Percentiles rank a stretch among this genome's conserved stretches.
Evolutionary conservation across 1,140 invertebrate genomes (phyloP).

Genomic region (Saccostrea echinata): DNA sequence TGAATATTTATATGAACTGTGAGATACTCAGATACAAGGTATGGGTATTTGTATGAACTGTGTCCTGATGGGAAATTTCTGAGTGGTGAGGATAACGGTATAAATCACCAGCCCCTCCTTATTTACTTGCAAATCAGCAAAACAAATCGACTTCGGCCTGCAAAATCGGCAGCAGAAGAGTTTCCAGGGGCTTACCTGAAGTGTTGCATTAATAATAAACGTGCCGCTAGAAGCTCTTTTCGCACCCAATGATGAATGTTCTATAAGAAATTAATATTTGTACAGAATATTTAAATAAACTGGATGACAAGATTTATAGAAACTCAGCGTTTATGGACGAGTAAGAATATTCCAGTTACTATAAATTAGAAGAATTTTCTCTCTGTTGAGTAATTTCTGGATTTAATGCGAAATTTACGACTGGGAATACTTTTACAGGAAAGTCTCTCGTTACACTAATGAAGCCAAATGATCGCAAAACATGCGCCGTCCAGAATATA

Average conservation of each 20-base stretch:
- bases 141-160: not conserved
- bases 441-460: not conserved
- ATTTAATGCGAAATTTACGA: constrained; percentile 3
- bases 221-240: not conserved
- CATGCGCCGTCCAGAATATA: not conserved
- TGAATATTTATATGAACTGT: no score
- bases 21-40: no score
- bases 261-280: not conserved
- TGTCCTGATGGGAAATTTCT: no score
- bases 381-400: not conserved
- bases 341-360: not conserved
- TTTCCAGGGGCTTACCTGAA: not conserved
- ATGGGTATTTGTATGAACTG: no score
- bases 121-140: no score
- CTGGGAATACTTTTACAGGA: not conserved
- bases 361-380: no score
- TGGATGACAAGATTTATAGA: not conserved
- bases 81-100: no score
- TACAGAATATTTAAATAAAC: not conserved
- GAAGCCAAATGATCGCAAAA: not conserved
- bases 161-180: not conserved
- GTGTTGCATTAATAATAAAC: not conserved
- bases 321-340: not conserved
- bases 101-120: no score
- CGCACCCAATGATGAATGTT: not conserved